phyloP scores from a whole-genome alignment of 2,113 vertebrate species.

The Hippocampus barbouri region DNA sequence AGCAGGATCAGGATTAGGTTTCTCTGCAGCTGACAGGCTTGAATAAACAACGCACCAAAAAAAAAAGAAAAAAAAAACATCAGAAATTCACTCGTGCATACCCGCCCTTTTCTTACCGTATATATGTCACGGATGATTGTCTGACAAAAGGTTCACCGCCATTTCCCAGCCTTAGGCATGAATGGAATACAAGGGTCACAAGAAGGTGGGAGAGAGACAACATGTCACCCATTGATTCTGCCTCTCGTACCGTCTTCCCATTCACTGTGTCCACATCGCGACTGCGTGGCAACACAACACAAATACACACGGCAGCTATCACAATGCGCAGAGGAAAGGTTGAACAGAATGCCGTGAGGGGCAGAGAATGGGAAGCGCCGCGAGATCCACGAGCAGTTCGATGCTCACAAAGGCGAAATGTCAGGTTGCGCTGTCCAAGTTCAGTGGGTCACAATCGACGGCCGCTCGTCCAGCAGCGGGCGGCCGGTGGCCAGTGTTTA shows the following conservation, averaged over 20 bases:
- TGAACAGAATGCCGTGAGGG: conserved; percentile 7
- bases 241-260: neutral
- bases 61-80: conserved; percentile 31
- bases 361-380: conserved; percentile 11
- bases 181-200: neutral
- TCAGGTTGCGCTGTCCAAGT: conserved; percentile 61
- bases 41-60: conserved; percentile 26
- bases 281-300: conserved; percentile 16
- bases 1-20: conserved; percentile 44
- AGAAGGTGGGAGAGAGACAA: neutral
- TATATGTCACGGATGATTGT: neutral
- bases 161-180: neutral
- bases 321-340: conserved; percentile 17
- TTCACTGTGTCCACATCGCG: neutral
- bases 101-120: neutral
- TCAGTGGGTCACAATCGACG: conserved; percentile 65
- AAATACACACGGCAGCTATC: conserved; percentile 30
- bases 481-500: conserved; percentile 63
- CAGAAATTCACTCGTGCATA: conserved; percentile 7
- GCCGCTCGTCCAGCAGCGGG: conserved; percentile 52
- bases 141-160: neutral
- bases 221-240: conserved; percentile 2
- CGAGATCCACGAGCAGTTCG: conserved; percentile 19
- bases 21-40: conserved; percentile 37
- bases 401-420: conserved; percentile 43